Percentiles rank a stretch among this genome's conserved stretches.
These are phyloP conservation scores for Nyctibius grandis DNA, from an alignment of 2,797 vertebrate species.

Conservation along the genomic window DNA sequence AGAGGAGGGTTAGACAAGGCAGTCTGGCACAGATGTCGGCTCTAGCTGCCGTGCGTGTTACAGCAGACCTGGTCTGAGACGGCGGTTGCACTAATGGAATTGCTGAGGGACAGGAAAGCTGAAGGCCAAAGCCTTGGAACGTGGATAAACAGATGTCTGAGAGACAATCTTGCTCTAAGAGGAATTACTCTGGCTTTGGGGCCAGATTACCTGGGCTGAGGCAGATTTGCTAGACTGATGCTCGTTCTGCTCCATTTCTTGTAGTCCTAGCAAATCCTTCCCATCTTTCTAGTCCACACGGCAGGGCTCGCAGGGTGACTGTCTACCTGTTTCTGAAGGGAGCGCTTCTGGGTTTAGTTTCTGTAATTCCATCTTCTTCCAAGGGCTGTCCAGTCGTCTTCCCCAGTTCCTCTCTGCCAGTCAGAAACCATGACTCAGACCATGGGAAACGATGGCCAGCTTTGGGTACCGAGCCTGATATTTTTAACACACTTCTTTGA, in stretches of 20 bases:
- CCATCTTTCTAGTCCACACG: neutral
- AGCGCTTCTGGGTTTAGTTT: neutral
- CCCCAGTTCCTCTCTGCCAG: neutral
- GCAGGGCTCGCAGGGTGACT: neutral
- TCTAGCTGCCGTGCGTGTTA: neutral
- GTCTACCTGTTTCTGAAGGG: neutral
- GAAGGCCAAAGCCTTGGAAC: neutral
- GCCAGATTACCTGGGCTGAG: neutral
- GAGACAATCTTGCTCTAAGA: neutral
- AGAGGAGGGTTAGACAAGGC: neutral
- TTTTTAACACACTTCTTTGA: neutral
- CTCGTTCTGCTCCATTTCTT: neutral
- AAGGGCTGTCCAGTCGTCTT: neutral
- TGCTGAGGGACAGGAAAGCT: neutral
- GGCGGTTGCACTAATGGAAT: neutral
- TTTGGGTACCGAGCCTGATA: neutral
- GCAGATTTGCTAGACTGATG: neutral
- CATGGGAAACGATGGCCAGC: neutral
- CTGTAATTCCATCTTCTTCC: constrained; percentile 19
- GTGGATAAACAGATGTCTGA: neutral
- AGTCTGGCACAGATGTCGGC: neutral
- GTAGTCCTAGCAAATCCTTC: neutral
- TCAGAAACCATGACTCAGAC: neutral
- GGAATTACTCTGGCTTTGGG: constrained; percentile 42
- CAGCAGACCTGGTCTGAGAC: neutral